Evolutionary conservation across 2,888 invertebrate species (phyloP).

Genomic region (Cancer borealis): DNA sequence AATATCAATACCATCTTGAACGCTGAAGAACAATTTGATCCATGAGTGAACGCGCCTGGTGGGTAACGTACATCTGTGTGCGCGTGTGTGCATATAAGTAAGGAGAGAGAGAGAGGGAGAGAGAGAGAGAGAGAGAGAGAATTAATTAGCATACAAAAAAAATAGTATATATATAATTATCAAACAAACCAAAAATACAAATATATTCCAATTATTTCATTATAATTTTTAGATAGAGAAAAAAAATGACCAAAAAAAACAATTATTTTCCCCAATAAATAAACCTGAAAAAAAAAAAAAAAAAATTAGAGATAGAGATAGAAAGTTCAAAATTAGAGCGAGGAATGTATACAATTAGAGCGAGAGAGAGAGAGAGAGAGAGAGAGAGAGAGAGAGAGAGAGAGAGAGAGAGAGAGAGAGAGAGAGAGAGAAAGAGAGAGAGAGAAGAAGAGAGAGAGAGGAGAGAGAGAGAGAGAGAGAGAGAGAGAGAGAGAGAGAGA

Average conservation of each 20-base stretch:
- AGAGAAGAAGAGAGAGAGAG: neutral
- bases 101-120: too few species aligned
- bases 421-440: neutral
- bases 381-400: neutral
- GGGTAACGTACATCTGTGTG: slow-evolving; percentile 85
- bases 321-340: too few species aligned
- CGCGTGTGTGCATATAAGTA: slow-evolving; percentile 80
- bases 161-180: too few species aligned
- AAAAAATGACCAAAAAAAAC: too few species aligned
- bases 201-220: too few species aligned
- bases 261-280: too few species aligned
- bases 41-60: too few species aligned
- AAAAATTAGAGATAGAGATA: neutral
- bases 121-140: too few species aligned
- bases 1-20: neutral
- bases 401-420: neutral
- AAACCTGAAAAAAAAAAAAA: neutral
- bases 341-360: neutral
- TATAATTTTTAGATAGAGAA: too few species aligned
- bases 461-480: neutral
- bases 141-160: too few species aligned
- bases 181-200: too few species aligned
- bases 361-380: neutral
- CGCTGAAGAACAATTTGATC: neutral
- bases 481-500: neutral